These are phyloP conservation scores for Trogon surrucura DNA, from an alignment of 2,113 vertebrate genomes.

Conservation along the genomic window DNA sequence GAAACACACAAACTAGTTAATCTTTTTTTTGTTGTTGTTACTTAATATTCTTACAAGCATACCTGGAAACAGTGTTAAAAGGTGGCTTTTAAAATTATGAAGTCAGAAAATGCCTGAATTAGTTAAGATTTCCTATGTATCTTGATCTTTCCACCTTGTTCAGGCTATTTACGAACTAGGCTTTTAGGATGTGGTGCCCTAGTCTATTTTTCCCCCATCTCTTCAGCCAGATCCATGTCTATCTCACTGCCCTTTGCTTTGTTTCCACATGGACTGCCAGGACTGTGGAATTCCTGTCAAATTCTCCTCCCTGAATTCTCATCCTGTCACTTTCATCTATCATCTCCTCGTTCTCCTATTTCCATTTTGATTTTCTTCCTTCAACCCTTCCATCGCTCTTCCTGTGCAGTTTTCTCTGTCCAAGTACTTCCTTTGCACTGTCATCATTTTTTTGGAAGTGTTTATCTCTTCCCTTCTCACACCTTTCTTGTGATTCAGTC, in stretches of 20 bases:
- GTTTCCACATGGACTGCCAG: not conserved
- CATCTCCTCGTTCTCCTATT: fast-evolving
- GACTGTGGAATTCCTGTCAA: not conserved
- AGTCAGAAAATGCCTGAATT: not conserved
- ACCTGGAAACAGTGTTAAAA: not conserved
- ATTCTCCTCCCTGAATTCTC: not conserved
- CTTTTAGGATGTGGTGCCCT: not conserved
- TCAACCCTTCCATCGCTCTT: not conserved
- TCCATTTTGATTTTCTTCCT: not conserved
- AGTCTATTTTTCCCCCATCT: not conserved
- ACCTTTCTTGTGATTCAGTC: not conserved
- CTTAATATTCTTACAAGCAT: not conserved
- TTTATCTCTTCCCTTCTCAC: not conserved
- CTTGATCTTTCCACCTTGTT: not conserved
- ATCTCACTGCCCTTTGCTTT: not conserved
- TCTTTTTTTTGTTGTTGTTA: not conserved
- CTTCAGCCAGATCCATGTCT: not conserved
- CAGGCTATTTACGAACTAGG: not conserved
- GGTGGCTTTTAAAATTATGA: not conserved
- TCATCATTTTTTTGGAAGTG: not conserved
- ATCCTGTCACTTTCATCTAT: not conserved
- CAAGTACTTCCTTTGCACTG: not conserved
- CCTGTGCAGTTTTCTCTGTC: not conserved
- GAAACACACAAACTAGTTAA: not conserved
- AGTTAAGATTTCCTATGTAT: not conserved